These are phyloP conservation scores for Amphiprion clarkii DNA, from an alignment of 2,797 vertebrate genomes.

Conservation along the genomic window DNA sequence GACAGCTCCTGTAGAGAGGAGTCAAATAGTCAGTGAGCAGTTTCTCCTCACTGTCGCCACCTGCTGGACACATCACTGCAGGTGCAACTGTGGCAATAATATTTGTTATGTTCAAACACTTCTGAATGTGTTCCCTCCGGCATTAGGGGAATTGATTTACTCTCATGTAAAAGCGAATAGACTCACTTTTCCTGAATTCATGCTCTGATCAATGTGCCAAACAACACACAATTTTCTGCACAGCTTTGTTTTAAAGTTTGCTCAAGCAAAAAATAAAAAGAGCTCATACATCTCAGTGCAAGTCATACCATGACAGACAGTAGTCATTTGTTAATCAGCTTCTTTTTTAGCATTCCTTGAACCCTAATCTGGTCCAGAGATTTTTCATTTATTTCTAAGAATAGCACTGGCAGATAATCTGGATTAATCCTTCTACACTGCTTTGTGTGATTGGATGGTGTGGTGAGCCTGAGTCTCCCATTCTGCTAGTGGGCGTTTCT, in stretches of 20 bases:
- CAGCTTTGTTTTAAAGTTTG: not conserved
- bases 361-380: constrained; percentile 50
- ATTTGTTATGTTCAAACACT: not conserved
- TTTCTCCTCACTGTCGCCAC: constrained; percentile 62
- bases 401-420: constrained; percentile 78
- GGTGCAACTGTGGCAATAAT: not conserved
- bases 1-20: constrained; percentile 80
- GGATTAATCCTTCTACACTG: constrained; percentile 68
- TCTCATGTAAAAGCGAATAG: not conserved
- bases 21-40: constrained; percentile 20
- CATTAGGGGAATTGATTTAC: not conserved
- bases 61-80: constrained; percentile 58
- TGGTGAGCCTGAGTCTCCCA: constrained; percentile 16
- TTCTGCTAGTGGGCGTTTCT: constrained; percentile 26
- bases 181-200: not conserved
- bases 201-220: not conserved
- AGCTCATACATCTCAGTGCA: not conserved
- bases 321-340: constrained; percentile 11
- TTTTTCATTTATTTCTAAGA: constrained; percentile 73
- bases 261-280: not conserved
- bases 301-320: not conserved
- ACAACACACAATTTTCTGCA: not conserved
- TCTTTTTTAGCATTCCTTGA: constrained; percentile 51
- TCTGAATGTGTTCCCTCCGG: not conserved
- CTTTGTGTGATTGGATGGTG: constrained; percentile 58